Evolutionary conservation across 2,113 vertebrate species (phyloP), one percentile per base, ranked within the genome.

Genomic region (Psilopogon haemacephalus): DNA sequence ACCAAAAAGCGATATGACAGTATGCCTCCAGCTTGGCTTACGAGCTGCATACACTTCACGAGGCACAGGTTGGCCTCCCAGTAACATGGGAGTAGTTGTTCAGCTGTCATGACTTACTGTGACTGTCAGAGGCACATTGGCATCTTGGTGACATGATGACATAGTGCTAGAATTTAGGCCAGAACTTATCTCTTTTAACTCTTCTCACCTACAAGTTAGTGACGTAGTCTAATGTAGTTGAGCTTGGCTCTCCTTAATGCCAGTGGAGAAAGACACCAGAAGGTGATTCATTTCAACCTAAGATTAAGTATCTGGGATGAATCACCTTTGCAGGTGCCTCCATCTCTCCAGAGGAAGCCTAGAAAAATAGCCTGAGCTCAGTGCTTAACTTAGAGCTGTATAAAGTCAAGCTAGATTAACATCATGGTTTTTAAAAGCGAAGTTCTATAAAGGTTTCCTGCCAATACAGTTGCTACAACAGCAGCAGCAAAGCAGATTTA

Each of bases 401-500:
- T 60, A 52, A 87, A 89, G 78, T 56, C 42, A 79, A 48, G 28
- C 40, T 78, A 85, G 38, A 72, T 65, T 6, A 90, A 44, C 44
- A 55, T n/a, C 2, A 56, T 17, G 3, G 37, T 80, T 62, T 75
- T 72, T 13, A 40, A 84, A 70, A 74, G 52, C 11, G 28, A 90
- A 81, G 48, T 86, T 78, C 33, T 64, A 3, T 20, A 42, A 56
- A 33, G 24, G 28, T 64, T 84, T 86, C 35, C 73, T 52, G n/a
- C 33, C 74, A 59, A 77, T 42, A 21, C 11, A 15, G 0, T 56
- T 92, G 28, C 64, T 78, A 56, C 17, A 70, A 62, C 15, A 52
- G 14, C 7, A 90, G 73, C 23, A 84, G 62, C 70, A 84, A 64
- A 81, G 42, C n/a, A 92, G 38, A 86, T 84, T 72, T 42, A 86